These are phyloP conservation scores for Mesoligia furuncula DNA, from an alignment of 2,888 invertebrate genomes.

Conservation along the genomic window DNA sequence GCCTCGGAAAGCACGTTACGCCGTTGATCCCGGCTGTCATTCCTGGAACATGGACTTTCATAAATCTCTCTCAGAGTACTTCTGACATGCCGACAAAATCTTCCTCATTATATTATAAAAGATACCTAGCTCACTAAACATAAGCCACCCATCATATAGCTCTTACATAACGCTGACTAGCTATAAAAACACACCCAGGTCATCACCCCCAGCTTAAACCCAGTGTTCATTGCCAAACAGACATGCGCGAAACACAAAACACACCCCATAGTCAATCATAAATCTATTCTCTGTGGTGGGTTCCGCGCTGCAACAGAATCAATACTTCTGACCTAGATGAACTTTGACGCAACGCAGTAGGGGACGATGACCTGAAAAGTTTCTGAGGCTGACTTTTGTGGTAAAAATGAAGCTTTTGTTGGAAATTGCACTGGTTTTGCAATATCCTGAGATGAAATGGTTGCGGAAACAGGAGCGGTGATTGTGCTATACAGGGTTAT, in stretches of 20 bases:
- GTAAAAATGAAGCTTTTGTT: accelerated
- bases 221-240: constrained; percentile 17
- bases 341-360: constrained; percentile 5
- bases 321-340: constrained; percentile 36
- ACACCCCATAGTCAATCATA: constrained; percentile 2
- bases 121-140: background rate
- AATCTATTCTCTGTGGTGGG: background rate
- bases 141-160: background rate
- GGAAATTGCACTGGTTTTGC: background rate
- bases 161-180: background rate
- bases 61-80: no score
- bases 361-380: constrained; percentile 36
- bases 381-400: background rate
- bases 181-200: constrained; percentile 17
- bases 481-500: no score
- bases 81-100: no score
- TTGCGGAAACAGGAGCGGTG: background rate
- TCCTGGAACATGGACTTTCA: no score
- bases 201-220: constrained; percentile 21
- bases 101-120: no score
- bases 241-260: constrained; percentile 48
- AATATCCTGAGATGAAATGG: background rate
- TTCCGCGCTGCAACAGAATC: constrained; percentile 43
- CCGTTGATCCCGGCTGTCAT: no score
- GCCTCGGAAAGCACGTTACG: no score